These are phyloP conservation scores for Saccopteryx bilineata DNA, from an alignment of 2,113 vertebrate genomes.

Conservation along the genomic window DNA sequence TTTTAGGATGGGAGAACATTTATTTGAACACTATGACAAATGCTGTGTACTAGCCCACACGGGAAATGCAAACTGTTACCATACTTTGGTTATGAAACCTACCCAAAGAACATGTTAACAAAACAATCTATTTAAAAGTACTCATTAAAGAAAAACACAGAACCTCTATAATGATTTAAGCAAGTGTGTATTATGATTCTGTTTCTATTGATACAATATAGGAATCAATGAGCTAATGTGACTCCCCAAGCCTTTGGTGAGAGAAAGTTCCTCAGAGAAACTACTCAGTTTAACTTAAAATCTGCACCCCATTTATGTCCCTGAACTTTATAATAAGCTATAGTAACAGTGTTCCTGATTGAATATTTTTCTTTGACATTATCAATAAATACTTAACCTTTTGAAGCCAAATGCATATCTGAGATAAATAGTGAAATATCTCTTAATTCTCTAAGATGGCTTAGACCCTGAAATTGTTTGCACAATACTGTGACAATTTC, in stretches of 20 bases:
- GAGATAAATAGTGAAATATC: slow-evolving; percentile 80
- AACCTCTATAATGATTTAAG: slow-evolving; percentile 24
- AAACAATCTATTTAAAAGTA: slow-evolving; percentile 47
- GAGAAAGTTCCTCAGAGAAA: neutral
- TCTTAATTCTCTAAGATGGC: slow-evolving; percentile 58
- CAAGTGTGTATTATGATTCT: neutral
- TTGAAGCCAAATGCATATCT: slow-evolving; percentile 73
- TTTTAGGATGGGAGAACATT: slow-evolving; percentile 8
- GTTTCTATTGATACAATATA: slow-evolving; percentile 21
- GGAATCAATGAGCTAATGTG: neutral
- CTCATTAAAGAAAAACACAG: slow-evolving; percentile 59
- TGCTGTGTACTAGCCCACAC: neutral
- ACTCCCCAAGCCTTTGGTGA: neutral
- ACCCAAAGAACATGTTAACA: slow-evolving; percentile 23
- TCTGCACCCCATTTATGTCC: neutral
- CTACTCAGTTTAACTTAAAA: neutral
- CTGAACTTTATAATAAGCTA: slow-evolving; percentile 42
- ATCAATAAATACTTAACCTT: slow-evolving; percentile 81
- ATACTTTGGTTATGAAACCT: slow-evolving; percentile 43
- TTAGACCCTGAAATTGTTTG: slow-evolving; percentile 67
- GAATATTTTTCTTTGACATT: slow-evolving; percentile 68
- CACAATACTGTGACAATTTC: slow-evolving; percentile 60
- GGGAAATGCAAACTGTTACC: slow-evolving; percentile 10
- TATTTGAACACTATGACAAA: slow-evolving; percentile 42
- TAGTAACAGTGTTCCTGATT: slow-evolving; percentile 31